A percentile compares a stretch with the other conserved stretches of the same genome.
phyloP scores from a whole-genome alignment of 1,140 invertebrate genomes.

The Drosophila pseudoananassae region DNA sequence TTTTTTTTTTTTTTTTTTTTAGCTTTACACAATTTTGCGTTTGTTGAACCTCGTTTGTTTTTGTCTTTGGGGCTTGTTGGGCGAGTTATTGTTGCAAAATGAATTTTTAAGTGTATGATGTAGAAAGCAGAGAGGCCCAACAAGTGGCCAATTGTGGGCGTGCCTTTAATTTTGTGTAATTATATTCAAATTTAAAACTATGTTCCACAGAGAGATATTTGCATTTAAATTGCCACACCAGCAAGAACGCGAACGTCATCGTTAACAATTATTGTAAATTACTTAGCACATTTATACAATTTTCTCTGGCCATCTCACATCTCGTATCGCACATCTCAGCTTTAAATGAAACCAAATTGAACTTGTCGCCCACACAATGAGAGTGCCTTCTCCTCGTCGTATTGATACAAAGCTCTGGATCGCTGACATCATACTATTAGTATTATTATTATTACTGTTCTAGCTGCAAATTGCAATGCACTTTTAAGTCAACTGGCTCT shows the following conservation, averaged over 20 bases:
- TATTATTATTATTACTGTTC: conserved; percentile 17
- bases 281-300: conserved; percentile 49
- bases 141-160: conserved; percentile 61
- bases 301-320: not conserved
- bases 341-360: conserved; percentile 68
- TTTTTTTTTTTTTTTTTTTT: conserved; percentile 40
- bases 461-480: conserved; percentile 64
- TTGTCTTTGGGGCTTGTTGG: conserved; percentile 24
- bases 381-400: conserved; percentile 14
- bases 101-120: conserved; percentile 54
- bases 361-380: conserved; percentile 67
- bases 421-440: conserved; percentile 70
- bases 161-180: conserved; percentile 67
- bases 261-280: conserved; percentile 80
- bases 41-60: conserved; percentile 73
- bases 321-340: not conserved
- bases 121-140: conserved; percentile 60
- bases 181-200: conserved; percentile 80
- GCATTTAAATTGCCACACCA: conserved; percentile 70
- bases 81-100: conserved; percentile 48
- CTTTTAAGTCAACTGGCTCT: conserved; percentile 69
- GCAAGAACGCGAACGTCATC: conserved; percentile 36
- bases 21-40: conserved; percentile 75
- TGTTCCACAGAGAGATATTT: conserved; percentile 75
- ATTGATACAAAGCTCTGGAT: conserved; percentile 37